Percentiles rank a stretch among this genome's conserved stretches.
These are phyloP conservation scores for Pterocles orientalis DNA, from an alignment of 2,113 vertebrate species.

Conservation along the genomic window DNA sequence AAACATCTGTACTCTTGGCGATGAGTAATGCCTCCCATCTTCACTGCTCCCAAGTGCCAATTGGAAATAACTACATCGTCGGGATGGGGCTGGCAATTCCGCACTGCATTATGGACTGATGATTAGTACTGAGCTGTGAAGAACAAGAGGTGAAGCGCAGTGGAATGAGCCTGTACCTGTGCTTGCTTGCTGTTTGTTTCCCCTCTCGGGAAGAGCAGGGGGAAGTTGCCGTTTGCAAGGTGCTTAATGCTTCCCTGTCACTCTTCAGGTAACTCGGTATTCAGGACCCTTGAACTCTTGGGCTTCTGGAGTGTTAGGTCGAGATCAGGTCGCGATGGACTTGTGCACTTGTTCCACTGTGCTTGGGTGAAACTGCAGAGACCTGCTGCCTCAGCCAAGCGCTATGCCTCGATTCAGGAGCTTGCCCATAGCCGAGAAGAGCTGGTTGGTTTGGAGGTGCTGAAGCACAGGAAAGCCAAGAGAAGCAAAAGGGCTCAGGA, in stretches of 20 bases:
- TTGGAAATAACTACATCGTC: constrained; percentile 98
- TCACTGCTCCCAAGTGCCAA: constrained; percentile 90
- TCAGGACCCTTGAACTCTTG: neutral
- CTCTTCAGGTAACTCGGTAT: neutral
- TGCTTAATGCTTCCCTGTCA: neutral
- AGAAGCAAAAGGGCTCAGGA: accelerated
- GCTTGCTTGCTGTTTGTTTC: neutral
- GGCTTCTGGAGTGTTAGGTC: neutral
- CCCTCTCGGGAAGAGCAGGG: neutral
- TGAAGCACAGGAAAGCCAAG: neutral
- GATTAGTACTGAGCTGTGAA: constrained; percentile 92
- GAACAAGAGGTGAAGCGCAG: constrained; percentile 80
- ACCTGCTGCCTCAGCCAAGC: neutral
- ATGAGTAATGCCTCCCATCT: constrained; percentile 90
- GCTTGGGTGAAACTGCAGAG: accelerated
- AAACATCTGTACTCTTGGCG: constrained; percentile 99
- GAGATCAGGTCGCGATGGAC: accelerated
- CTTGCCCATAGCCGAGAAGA: neutral
- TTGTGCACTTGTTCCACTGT: too few relatives aligned
- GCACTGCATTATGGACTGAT: constrained; percentile 74
- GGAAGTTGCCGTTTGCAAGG: neutral
- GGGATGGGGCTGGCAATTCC: constrained; percentile 77
- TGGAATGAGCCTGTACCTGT: constrained; percentile 31
- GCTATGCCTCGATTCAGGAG: accelerated
- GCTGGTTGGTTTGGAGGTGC: neutral